Evolutionary conservation across 1,140 invertebrate genomes (phyloP).

Genomic region (Bombus fervidus): DNA sequence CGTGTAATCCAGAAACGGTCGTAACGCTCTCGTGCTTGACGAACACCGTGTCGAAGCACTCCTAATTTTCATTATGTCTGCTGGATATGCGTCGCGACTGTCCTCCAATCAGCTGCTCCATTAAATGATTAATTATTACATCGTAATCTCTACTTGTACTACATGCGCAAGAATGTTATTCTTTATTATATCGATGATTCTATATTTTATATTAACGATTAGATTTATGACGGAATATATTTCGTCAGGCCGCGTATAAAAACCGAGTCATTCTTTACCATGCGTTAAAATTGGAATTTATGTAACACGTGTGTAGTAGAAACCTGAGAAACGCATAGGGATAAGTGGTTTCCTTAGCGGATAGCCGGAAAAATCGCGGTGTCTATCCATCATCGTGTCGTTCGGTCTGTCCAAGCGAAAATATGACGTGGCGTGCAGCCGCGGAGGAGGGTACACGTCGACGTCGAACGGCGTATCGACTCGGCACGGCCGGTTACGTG

Average conservation of each 20-base stretch:
- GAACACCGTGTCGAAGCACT: not conserved
- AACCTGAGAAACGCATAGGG: not conserved
- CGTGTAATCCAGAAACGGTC: slow-evolving; percentile 30
- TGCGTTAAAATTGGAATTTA: not conserved
- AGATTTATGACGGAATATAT: too few relatives aligned
- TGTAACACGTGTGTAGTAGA: not conserved
- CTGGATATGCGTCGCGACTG: not conserved
- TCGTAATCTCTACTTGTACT: too few relatives aligned
- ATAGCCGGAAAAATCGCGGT: slow-evolving; percentile 34
- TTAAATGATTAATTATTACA: not conserved
- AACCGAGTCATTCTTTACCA: not conserved
- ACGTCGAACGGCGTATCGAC: slow-evolving; percentile 45
- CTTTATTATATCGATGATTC: not conserved
- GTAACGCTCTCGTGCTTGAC: not conserved
- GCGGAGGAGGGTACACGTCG: slow-evolving; percentile 37
- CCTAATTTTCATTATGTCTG: slow-evolving; percentile 13
- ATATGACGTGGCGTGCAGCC: slow-evolving; percentile 49
- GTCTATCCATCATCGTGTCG: slow-evolving; percentile 48
- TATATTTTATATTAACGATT: fast-evolving
- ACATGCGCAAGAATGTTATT: too few relatives aligned
- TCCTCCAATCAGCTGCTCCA: not conserved
- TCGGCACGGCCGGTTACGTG: slow-evolving; percentile 45
- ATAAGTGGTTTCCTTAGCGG: not conserved
- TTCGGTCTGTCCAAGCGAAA: slow-evolving; percentile 11
- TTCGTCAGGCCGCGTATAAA: too few relatives aligned